phyloP scores from a whole-genome alignment of 2,113 vertebrate genomes.

The Zapornia atra region DNA sequence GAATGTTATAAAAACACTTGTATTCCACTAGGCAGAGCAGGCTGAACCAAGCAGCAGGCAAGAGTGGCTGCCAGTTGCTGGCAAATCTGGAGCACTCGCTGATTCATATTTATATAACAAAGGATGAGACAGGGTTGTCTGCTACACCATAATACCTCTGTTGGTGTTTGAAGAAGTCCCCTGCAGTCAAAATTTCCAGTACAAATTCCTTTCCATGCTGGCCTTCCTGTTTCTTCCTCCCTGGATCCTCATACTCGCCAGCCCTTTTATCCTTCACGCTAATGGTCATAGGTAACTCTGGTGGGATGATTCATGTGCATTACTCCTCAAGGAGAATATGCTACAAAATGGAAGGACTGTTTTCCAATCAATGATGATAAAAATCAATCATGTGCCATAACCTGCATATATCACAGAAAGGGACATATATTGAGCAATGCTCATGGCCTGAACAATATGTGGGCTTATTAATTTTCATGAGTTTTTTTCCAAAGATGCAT shows the following conservation, averaged over 20 bases:
- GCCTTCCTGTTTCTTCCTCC: not conserved
- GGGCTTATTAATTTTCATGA: constrained; percentile 6
- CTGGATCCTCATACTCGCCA: not conserved
- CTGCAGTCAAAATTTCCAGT: not conserved
- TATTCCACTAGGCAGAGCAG: not conserved
- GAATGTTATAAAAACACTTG: not conserved
- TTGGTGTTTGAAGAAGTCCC: not conserved
- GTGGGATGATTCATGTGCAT: not conserved
- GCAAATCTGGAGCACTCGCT: not conserved
- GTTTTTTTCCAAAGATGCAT: not conserved
- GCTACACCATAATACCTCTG: not conserved
- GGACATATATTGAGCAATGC: not conserved
- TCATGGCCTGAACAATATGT: not conserved
- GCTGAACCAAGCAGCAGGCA: constrained; percentile 16
- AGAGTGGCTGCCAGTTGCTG: not conserved
- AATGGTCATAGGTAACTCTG: not conserved
- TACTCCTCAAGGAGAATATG: not conserved
- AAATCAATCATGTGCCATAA: not conserved
- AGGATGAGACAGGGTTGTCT: not conserved
- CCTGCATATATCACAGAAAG: not conserved
- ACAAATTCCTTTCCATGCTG: not conserved
- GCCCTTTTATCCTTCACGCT: not conserved
- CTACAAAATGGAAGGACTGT: not conserved
- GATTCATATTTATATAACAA: not conserved
- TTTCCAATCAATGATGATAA: not conserved